Evolutionary conservation across 1,140 invertebrate genomes (phyloP), one percentile per base, ranked within the genome.

Genomic region (Leptoteleia sp.): DNA sequence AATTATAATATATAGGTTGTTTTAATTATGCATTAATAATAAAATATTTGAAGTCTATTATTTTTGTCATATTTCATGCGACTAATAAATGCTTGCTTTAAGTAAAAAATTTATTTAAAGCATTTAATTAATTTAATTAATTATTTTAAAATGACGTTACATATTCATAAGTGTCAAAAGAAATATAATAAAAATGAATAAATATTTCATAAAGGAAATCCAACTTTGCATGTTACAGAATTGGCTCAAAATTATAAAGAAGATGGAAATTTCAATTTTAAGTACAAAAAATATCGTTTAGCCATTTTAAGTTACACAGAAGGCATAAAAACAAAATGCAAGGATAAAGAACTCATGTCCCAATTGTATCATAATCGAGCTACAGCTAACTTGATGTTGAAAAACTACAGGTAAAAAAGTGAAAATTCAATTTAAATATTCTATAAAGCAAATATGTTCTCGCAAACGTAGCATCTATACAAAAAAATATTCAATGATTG

Each of bases 231-330:
- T 38, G n/a, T 81, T 88, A 13, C 86, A 93, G 97, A 98, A 84
- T 90, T 97, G 29, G 97, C 98, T 0, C 89, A 90, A 4, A 95
- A 93, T 82, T 98, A 98, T 85, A 99, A 99, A 89, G 95, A 98
- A 47, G 98, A 99, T 91, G 98, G 98, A 1, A 98, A 99, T 88
- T 95, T 96, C 78, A 96, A 98, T 89, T 99, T 97, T 84, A 97
- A 98, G 83, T 92, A 95, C 82, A 98, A 98, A 85, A 98, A 99
- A 82, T 99, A 98, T 88, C 91, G 95, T 76, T 90, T 97, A 80
- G 96, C 98, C 1, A 93, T 98, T 80, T 89, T 94, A 42, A 93
- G 92, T 79, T 99, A 97, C 82, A 96, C 95, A 0, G 97, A 98
- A 89, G 97, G 95, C 1, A 92, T 98, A 17, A 96, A 95, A 88